These are phyloP conservation scores for Myotis pilosus DNA, from an alignment of 2,797 vertebrate species.

Conservation along the genomic window DNA sequence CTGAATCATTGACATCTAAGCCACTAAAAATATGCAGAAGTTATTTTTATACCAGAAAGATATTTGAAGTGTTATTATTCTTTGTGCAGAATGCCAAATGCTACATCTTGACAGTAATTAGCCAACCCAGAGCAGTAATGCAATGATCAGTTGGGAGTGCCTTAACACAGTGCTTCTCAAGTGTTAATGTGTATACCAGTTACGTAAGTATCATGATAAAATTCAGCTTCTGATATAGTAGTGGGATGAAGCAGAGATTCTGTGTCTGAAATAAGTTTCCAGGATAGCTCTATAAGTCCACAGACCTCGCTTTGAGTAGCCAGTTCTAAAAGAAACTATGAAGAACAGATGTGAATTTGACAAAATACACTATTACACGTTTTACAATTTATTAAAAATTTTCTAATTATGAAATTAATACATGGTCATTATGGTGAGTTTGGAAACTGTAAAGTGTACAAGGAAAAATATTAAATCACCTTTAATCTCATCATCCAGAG, in stretches of 20 bases:
- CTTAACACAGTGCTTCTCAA: background rate
- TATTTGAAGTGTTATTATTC: conserved; percentile 41
- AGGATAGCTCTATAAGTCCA: background rate
- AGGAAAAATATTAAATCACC: background rate
- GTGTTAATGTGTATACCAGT: background rate
- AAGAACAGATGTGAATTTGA: background rate
- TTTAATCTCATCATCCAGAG: background rate
- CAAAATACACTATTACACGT: background rate
- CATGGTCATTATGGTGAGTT: background rate
- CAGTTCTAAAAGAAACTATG: background rate
- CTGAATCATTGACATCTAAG: background rate
- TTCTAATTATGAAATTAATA: background rate
- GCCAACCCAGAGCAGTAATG: background rate
- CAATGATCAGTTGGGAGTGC: background rate
- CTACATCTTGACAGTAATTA: background rate
- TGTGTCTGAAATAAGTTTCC: background rate
- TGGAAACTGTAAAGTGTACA: background rate
- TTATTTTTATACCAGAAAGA: background rate
- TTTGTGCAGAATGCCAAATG: background rate
- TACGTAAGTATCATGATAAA: background rate
- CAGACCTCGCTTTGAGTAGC: background rate
- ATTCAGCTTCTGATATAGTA: background rate
- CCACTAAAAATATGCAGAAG: background rate
- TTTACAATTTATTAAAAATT: background rate
- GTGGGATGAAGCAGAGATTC: background rate